Evolutionary conservation across 2,113 vertebrate genomes (phyloP).

Genomic region (Platichthys stellatus): DNA sequence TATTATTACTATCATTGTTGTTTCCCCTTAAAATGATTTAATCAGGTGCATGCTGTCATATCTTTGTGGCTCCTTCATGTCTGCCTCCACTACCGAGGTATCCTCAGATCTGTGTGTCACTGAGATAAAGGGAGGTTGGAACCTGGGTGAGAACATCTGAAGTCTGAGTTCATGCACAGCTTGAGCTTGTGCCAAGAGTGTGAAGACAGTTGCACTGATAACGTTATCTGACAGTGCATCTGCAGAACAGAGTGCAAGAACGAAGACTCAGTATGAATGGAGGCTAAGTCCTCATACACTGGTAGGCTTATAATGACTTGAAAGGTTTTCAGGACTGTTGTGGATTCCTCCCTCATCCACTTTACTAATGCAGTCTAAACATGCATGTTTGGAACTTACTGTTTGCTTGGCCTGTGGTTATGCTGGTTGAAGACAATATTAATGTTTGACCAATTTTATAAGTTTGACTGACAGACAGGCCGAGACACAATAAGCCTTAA

Average conservation of each 20-base stretch:
- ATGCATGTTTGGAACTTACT: not conserved
- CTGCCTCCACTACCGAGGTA: not conserved
- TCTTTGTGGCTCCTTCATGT: too few species aligned
- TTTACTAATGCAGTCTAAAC: not conserved
- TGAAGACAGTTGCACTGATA: slow-evolving; percentile 30
- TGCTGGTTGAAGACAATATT: too few species aligned
- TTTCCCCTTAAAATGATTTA: not conserved
- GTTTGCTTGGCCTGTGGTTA: too few species aligned
- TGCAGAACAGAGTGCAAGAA: not conserved
- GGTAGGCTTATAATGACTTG: not conserved
- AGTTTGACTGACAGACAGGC: too few species aligned
- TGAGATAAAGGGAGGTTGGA: slow-evolving; percentile 17
- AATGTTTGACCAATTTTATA: too few species aligned
- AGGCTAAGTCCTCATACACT: not conserved
- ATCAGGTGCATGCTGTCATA: not conserved
- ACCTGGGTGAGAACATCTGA: slow-evolving; percentile 13
- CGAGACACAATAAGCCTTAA: too few species aligned
- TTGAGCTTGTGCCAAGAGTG: not conserved
- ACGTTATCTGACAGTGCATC: not conserved
- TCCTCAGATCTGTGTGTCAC: not conserved
- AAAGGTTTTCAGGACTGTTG: not conserved
- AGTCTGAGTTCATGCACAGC: not conserved
- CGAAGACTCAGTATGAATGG: not conserved
- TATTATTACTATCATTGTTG: too few species aligned
- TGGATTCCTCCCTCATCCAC: not conserved